Evolutionary conservation across 2,797 vertebrate species (phyloP).

Genomic region (Hydrophis major): DNA sequence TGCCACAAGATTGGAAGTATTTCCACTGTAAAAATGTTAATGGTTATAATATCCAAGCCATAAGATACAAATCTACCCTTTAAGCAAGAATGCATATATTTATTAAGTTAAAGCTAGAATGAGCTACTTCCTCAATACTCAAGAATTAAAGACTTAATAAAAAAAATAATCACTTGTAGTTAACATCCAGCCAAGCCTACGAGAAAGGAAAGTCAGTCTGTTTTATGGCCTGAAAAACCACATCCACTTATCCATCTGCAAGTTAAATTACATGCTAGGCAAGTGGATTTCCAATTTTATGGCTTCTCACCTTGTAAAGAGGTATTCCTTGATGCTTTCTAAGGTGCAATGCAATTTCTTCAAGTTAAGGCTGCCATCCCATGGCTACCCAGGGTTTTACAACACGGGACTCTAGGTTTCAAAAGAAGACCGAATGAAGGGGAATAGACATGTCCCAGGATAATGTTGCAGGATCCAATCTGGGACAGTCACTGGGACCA

Average conservation of each 20-base stretch:
- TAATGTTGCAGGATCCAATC: too few relatives aligned
- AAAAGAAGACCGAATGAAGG: not conserved
- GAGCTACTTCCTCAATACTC: not conserved
- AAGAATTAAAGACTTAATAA: slow-evolving; percentile 19
- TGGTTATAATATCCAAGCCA: not conserved
- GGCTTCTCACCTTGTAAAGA: slow-evolving; percentile 34
- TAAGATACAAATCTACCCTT: not conserved
- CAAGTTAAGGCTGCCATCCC: not conserved
- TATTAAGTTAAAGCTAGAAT: not conserved
- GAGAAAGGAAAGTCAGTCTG: not conserved
- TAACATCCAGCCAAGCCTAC: not conserved
- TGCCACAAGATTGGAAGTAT: not conserved
- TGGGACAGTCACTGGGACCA: too few relatives aligned
- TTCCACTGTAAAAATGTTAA: not conserved
- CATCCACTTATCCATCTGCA: not conserved
- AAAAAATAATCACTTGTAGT: slow-evolving; percentile 24
- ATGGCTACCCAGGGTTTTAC: not conserved
- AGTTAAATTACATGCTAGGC: slow-evolving; percentile 18
- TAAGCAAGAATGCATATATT: not conserved
- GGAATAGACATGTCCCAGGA: too few relatives aligned
- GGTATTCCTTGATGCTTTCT: slow-evolving; percentile 25
- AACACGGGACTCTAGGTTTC: not conserved
- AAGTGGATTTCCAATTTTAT: not conserved
- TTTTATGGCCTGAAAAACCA: not conserved
- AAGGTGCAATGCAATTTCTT: not conserved